Evolutionary conservation across 2,113 vertebrate genomes (phyloP).

Genomic region (Barbus barbus): DNA sequence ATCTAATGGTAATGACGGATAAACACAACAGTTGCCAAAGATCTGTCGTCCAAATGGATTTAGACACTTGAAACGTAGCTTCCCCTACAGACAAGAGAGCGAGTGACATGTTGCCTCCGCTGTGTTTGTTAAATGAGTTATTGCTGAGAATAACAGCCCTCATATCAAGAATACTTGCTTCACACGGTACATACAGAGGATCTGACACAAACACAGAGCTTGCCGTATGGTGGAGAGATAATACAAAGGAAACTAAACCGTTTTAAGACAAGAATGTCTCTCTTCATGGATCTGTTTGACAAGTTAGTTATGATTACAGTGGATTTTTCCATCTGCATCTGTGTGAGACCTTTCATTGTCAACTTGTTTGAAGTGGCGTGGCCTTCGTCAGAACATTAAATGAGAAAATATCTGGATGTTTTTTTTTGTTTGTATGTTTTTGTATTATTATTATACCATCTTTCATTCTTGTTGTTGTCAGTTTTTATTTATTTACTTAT

Average conservation of each 20-base stretch:
- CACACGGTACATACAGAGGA: neutral
- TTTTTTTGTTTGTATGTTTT: neutral
- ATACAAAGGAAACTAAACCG: neutral
- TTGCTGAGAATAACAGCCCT: conserved; percentile 6
- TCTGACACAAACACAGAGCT: neutral
- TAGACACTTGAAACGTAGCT: conserved; percentile 41
- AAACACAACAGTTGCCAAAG: conserved; percentile 80
- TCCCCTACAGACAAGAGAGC: conserved; percentile 28
- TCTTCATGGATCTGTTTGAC: neutral
- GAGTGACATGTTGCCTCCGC: conserved; percentile 17
- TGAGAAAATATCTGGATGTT: neutral
- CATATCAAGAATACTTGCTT: neutral
- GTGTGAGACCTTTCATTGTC: neutral
- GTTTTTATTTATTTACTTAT: too few species aligned
- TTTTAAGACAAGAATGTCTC: conserved; percentile 11
- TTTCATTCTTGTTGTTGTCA: neutral
- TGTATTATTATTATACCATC: neutral
- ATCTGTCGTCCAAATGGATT: conserved; percentile 66
- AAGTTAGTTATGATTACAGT: neutral
- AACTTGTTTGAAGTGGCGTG: neutral
- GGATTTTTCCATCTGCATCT: neutral
- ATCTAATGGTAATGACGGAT: conserved; percentile 59
- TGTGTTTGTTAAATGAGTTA: conserved; percentile 33
- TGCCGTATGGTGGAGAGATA: neutral
- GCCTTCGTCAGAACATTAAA: neutral